A percentile compares a stretch with the other conserved stretches of the same genome.
Evolutionary conservation across 2,113 vertebrate genomes (phyloP).

Genomic region (Gambusia holbrooki): DNA sequence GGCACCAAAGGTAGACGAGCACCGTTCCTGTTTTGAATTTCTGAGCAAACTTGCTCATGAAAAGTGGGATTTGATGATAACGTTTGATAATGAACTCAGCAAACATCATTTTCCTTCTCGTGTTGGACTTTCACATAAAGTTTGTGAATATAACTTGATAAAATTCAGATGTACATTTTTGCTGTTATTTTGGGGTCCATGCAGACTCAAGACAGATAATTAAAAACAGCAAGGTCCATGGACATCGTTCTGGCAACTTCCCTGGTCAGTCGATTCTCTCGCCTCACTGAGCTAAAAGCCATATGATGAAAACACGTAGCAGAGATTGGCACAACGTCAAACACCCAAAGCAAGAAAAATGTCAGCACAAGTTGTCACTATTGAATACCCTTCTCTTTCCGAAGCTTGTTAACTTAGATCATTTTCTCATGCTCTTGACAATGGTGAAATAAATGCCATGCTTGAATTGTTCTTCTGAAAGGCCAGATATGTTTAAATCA

Average conservation of each 20-base stretch:
- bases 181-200: too few relatives aligned
- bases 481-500: slow-evolving; percentile 28
- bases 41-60: neutral
- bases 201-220: too few relatives aligned
- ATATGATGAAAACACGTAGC: too few relatives aligned
- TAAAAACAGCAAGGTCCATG: too few relatives aligned
- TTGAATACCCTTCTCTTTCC: slow-evolving; percentile 30
- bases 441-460: slow-evolving; percentile 33
- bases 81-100: neutral
- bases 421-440: slow-evolving; percentile 4
- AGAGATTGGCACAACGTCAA: neutral
- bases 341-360: slow-evolving; percentile 12
- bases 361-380: neutral
- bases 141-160: too few relatives aligned
- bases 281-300: too few relatives aligned
- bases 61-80: neutral
- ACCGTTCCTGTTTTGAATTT: neutral
- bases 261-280: too few relatives aligned
- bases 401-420: neutral
- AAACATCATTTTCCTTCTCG: too few relatives aligned
- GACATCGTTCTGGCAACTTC: too few relatives aligned
- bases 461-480: slow-evolving; percentile 16
- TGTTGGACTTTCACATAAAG: too few relatives aligned
- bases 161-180: too few relatives aligned
- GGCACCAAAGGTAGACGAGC: slow-evolving; percentile 87